phyloP scores from a whole-genome alignment of 2,797 vertebrate genomes.

The Platalea minor region DNA sequence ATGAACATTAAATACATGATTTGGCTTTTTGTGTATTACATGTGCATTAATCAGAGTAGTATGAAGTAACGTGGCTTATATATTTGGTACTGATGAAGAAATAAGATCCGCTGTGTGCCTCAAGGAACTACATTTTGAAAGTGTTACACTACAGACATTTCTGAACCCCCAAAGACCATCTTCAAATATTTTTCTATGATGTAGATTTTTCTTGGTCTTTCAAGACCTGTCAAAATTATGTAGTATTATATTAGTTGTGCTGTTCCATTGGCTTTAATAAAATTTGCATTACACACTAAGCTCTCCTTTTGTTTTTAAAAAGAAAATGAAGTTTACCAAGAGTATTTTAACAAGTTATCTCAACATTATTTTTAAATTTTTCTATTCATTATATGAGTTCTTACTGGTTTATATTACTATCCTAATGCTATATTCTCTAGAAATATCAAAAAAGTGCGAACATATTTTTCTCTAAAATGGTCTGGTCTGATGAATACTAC shows the following conservation, averaged over 20 bases:
- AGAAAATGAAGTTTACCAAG: neutral
- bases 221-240: constrained; percentile 29
- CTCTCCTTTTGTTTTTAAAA: neutral
- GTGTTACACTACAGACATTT: neutral
- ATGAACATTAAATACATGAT: neutral
- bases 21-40: neutral
- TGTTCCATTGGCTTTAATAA: neutral
- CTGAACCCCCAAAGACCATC: neutral
- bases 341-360: neutral
- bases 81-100: neutral
- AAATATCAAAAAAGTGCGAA: neutral
- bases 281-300: neutral
- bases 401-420: neutral
- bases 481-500: neutral
- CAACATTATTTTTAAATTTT: neutral
- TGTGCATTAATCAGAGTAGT: neutral
- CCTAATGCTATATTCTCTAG: neutral
- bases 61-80: neutral
- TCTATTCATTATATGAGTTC: neutral
- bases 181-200: constrained; percentile 14
- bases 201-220: constrained; percentile 6
- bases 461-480: neutral
- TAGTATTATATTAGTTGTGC: neutral
- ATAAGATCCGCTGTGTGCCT: neutral
- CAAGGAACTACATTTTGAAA: neutral